A percentile compares a stretch with the other conserved stretches of the same genome.
Conservation (phyloP, 2,797 vertebrate genomes). For the Bothrops alternatus region DNA sequence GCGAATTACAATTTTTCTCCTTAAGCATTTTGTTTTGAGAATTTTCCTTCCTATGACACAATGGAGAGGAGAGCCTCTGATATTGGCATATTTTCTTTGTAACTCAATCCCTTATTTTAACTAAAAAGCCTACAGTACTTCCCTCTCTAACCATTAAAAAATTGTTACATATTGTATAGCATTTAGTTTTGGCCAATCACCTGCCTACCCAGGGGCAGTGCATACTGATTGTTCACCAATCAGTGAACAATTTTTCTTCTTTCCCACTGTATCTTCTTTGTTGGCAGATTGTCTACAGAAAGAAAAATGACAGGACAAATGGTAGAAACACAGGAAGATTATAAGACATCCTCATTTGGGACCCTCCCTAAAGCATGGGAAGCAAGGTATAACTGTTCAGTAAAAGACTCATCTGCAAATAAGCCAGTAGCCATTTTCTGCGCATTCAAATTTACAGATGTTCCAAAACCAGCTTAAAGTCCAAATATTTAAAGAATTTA, state of each 20-base stretch:
- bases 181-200: background rate
- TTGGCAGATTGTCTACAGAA: background rate
- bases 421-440: background rate
- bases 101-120: background rate
- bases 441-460: background rate
- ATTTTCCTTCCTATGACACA: background rate
- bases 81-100: background rate
- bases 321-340: background rate
- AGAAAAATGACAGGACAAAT: background rate
- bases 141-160: background rate
- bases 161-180: background rate
- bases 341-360: background rate
- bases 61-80: background rate
- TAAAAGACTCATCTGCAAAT: background rate
- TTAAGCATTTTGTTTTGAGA: background rate
- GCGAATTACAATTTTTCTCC: background rate
- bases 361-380: too few relatives aligned
- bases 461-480: background rate
- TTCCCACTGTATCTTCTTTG: background rate
- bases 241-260: background rate
- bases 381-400: background rate
- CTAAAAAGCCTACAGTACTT: background rate
- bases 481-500: background rate
- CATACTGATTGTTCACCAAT: background rate
- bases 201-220: background rate